These are phyloP conservation scores for Pimephales promelas DNA, from an alignment of 2,113 vertebrate species.

Conservation along the genomic window DNA sequence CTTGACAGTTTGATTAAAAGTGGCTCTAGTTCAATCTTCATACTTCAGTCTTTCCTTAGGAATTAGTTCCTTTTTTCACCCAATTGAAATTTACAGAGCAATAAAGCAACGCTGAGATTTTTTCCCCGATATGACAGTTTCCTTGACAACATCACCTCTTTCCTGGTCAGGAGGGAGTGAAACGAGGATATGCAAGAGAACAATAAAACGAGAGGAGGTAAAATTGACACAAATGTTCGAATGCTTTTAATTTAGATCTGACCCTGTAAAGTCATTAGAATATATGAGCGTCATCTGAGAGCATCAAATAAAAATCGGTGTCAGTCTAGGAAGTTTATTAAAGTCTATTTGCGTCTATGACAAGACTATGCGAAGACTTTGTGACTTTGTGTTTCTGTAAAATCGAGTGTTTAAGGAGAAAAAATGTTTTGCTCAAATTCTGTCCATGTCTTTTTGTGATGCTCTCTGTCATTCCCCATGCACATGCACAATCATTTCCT, in stretches of 20 bases:
- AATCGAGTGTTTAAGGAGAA: not conserved
- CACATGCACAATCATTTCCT: not conserved
- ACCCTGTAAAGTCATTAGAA: slow-evolving; percentile 27
- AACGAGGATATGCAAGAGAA: not conserved
- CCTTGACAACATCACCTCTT: slow-evolving; percentile 52
- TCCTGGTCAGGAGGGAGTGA: slow-evolving; percentile 19
- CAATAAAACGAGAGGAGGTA: not conserved
- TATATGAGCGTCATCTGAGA: not conserved
- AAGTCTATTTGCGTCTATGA: not conserved
- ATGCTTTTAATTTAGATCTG: slow-evolving; percentile 23
- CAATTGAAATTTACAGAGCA: slow-evolving; percentile 44
- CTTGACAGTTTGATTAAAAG: slow-evolving; percentile 46
- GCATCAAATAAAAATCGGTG: not conserved
- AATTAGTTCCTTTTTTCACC: slow-evolving; percentile 46
- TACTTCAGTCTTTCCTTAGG: not conserved
- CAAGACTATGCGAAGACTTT: too few species aligned
- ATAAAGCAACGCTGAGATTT: slow-evolving; percentile 44
- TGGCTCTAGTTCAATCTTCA: not conserved
- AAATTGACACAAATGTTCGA: not conserved
- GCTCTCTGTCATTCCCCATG: not conserved
- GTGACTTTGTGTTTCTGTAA: not conserved
- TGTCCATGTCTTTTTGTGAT: not conserved
- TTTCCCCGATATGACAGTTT: slow-evolving; percentile 50
- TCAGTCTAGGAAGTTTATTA: slow-evolving; percentile 7
- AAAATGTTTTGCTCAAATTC: not conserved